These are phyloP conservation scores for Sarcophaga subvicina DNA, from an alignment of 2,888 invertebrate genomes.

Conservation along the genomic window DNA sequence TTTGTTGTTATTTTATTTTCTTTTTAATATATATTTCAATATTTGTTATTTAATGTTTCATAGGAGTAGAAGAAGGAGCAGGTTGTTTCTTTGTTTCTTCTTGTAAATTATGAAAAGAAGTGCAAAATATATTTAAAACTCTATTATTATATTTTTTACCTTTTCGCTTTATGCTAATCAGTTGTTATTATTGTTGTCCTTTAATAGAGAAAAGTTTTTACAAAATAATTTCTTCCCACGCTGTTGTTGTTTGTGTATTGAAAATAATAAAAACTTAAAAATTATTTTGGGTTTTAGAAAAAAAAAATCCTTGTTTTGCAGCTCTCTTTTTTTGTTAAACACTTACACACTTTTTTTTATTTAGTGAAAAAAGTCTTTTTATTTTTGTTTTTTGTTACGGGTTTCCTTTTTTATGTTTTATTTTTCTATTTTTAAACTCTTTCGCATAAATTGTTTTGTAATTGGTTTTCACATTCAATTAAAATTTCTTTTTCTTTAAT, in stretches of 20 bases:
- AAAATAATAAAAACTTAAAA: background rate
- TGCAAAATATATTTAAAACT: conserved; percentile 30
- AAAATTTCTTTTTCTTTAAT: conserved; percentile 43
- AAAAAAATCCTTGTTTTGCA: conserved; percentile 47
- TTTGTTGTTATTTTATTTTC: conserved; percentile 29
- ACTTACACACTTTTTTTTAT: conserved; percentile 55
- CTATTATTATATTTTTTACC: background rate
- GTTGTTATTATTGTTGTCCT: conserved; percentile 31
- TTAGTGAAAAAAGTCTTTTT: conserved; percentile 39
- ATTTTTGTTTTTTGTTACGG: background rate
- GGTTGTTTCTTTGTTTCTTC: conserved; percentile 44
- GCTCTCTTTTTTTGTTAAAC: conserved; percentile 50
- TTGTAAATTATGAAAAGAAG: conserved; percentile 31
- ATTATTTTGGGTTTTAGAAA: background rate
- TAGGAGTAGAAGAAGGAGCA: conserved; percentile 41
- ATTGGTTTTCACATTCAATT: conserved; percentile 52
- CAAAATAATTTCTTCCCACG: conserved; percentile 10
- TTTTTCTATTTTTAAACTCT: conserved; percentile 49
- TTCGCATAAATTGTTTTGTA: conserved; percentile 20
- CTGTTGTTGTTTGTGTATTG: background rate
- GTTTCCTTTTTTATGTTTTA: conserved; percentile 37
- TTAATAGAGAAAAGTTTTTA: conserved; percentile 7
- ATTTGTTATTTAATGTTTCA: conserved; percentile 32
- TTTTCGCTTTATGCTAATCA: conserved; percentile 26
- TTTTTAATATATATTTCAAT: conserved; percentile 43